Percentiles rank a stretch among this genome's conserved stretches.
Evolutionary conservation across 1,140 invertebrate genomes (phyloP).

Genomic region (Matsumurasca onukii): DNA sequence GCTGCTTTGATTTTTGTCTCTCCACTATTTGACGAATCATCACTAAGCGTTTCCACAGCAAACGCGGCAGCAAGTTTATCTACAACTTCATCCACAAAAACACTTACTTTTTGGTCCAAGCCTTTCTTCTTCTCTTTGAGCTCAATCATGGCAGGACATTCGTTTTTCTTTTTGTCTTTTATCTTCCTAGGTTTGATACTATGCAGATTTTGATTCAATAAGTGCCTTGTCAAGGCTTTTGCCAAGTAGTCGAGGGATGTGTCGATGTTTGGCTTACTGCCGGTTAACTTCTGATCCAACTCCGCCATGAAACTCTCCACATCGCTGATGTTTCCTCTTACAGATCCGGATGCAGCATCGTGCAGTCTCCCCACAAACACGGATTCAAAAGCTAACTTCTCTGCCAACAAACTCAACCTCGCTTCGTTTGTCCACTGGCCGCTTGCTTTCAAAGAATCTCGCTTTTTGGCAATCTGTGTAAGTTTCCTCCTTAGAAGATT

Average conservation of each 20-base stretch:
- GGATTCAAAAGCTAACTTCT: slow-evolving; percentile 74
- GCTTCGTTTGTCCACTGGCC: slow-evolving; percentile 64
- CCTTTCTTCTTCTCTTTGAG: slow-evolving; percentile 37
- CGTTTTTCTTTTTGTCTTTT: slow-evolving; percentile 34
- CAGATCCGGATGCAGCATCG: slow-evolving; percentile 50
- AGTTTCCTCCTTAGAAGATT: slow-evolving; percentile 63
- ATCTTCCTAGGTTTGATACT: slow-evolving; percentile 31
- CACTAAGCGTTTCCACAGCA: slow-evolving; percentile 61
- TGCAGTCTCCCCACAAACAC: slow-evolving; percentile 63
- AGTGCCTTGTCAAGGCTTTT: slow-evolving; percentile 36
- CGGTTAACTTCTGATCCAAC: slow-evolving; percentile 36
- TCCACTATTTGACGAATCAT: slow-evolving; percentile 39
- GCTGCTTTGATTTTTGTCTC: slow-evolving; percentile 61
- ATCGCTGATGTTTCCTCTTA: slow-evolving; percentile 44
- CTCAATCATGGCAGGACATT: slow-evolving; percentile 29
- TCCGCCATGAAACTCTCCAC: slow-evolving; percentile 44
- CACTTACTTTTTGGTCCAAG: slow-evolving; percentile 37
- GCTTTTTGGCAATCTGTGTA: slow-evolving; percentile 61
- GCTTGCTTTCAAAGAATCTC: slow-evolving; percentile 57
- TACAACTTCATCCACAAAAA: slow-evolving; percentile 36
- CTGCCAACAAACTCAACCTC: slow-evolving; percentile 67
- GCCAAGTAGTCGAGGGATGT: slow-evolving; percentile 40
- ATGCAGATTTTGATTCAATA: slow-evolving; percentile 36
- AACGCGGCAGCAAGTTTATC: slow-evolving; percentile 63
- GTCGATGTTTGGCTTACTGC: slow-evolving; percentile 38